Evolutionary conservation across 1,140 invertebrate genomes (phyloP).

Genomic region (Babylonia areolata): DNA sequence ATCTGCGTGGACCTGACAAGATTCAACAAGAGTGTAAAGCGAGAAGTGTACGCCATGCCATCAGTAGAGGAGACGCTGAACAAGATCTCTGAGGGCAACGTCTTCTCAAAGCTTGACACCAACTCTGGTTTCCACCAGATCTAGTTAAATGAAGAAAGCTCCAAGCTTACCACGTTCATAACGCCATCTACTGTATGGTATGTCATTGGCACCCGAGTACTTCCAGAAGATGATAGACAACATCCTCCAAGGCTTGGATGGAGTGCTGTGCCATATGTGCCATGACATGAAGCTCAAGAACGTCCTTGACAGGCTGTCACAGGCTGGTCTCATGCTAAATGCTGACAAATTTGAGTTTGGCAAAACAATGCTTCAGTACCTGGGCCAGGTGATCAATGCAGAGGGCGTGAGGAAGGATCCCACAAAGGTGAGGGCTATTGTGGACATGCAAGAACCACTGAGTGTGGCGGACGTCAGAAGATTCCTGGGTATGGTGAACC

Average conservation of each 20-base stretch:
- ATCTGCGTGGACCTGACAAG: constrained; percentile 18
- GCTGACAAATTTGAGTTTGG: not conserved
- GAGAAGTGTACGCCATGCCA: constrained; percentile 30
- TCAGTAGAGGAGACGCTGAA: constrained; percentile 22
- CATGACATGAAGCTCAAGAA: not conserved
- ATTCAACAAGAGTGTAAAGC: constrained; percentile 29
- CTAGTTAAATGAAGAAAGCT: too few relatives aligned
- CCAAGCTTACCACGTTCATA: too few relatives aligned
- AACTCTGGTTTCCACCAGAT: too few relatives aligned
- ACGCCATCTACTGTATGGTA: too few relatives aligned
- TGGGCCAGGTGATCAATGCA: constrained; percentile 37
- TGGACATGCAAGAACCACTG: constrained; percentile 16
- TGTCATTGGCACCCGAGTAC: too few relatives aligned
- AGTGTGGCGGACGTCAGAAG: constrained; percentile 5
- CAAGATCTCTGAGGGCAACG: not conserved
- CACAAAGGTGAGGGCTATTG: constrained; percentile 22
- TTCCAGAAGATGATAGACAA: too few relatives aligned
- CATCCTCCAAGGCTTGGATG: too few relatives aligned
- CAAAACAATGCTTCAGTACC: not conserved
- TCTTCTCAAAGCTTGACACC: not conserved
- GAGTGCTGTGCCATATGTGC: too few relatives aligned
- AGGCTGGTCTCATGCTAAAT: not conserved
- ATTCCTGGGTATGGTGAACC: not conserved
- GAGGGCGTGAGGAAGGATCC: constrained; percentile 24
- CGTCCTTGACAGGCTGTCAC: not conserved